Base-by-base conservation (phyloP, 2,888 invertebrate genomes). In the Rhodophaea formosa region DNA sequence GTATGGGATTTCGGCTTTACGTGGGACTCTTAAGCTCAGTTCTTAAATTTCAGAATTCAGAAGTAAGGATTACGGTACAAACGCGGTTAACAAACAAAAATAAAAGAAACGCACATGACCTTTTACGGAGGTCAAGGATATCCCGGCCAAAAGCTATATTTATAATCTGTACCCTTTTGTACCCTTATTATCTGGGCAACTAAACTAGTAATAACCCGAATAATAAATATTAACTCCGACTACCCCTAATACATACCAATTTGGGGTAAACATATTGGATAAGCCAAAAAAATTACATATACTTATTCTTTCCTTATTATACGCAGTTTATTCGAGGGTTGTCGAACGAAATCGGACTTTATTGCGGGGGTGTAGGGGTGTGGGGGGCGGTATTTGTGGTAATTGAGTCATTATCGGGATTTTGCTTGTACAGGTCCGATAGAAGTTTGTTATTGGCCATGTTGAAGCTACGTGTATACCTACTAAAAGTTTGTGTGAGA, bases 181-280 rank as follows among this genome's bases (percentile, higher is more conserved):
- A n/a, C 46, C 46, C 46, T 46, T 46, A 46, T 46, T 47, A 51
- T 51, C 51, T 51, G 35, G 51, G 16, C 35, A 35, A 51, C 49
- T 51, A 35, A 35, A 39, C 51, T 35, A 51, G 51, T 12, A 51
- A 51, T 39, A 51, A 39, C 35, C 51, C 16, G 15, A 17, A 35
- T 39, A 51, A 51, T 51, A 51, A 51, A 51, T 51, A 51, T 51
- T 39, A 51, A 51, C 51, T 7, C 14, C 16, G 8, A 32, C 39
- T 39, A 35, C 16, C n/a, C 51, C 55, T 63, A 59, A 61, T 61
- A 58, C 63, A 59, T 63, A 59, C 58, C 52, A 63, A 63, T 63
- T 56, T 23, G 56, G 54, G 56, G 59, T 56, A 63, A 58, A 52
- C 61, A 59, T 62, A 63, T 63, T 63, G 57, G 56, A 32, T 46